These are phyloP conservation scores for Hydropsyche betteni DNA, from an alignment of 2,888 invertebrate genomes.

Conservation along the genomic window DNA sequence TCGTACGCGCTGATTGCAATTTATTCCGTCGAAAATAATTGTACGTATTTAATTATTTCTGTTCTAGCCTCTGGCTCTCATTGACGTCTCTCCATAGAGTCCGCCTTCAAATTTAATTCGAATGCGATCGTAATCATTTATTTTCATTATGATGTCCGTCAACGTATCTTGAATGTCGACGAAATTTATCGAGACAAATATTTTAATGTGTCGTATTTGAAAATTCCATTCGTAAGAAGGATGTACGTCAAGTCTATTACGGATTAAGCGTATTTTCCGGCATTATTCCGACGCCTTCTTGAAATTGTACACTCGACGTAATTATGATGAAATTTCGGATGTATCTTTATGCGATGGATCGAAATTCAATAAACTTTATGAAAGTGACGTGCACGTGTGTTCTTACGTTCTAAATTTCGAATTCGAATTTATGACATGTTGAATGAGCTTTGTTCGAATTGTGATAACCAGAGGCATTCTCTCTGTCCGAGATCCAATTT, in stretches of 20 bases:
- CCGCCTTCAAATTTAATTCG: not conserved
- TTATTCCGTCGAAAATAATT: too few relatives aligned
- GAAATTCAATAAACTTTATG: too few relatives aligned
- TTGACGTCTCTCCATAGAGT: too few relatives aligned
- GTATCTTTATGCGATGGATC: too few relatives aligned
- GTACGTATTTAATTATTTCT: too few relatives aligned
- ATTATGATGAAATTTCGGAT: not conserved
- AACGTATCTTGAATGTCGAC: not conserved
- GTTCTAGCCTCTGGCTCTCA: too few relatives aligned
- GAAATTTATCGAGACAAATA: conserved; percentile 12
- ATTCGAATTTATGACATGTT: not conserved
- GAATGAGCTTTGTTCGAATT: not conserved
- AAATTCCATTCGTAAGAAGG: not conserved
- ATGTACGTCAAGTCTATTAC: conserved; percentile 8
- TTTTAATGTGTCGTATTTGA: not conserved
- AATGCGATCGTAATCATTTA: conserved; percentile 21
- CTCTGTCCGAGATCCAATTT: conserved; percentile 13
- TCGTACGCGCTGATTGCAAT: too few relatives aligned
- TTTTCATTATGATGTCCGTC: not conserved
- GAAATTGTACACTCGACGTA: not conserved
- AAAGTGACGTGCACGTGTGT: not conserved
- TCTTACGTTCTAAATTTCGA: not conserved
- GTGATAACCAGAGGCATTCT: conserved; percentile 23
- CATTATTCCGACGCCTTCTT: not conserved
- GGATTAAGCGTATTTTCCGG: conserved; percentile 9